Evolutionary conservation across 1,140 invertebrate species (phyloP), one percentile per base, ranked within the genome.

Genomic region (Papilio polyxenes): DNA sequence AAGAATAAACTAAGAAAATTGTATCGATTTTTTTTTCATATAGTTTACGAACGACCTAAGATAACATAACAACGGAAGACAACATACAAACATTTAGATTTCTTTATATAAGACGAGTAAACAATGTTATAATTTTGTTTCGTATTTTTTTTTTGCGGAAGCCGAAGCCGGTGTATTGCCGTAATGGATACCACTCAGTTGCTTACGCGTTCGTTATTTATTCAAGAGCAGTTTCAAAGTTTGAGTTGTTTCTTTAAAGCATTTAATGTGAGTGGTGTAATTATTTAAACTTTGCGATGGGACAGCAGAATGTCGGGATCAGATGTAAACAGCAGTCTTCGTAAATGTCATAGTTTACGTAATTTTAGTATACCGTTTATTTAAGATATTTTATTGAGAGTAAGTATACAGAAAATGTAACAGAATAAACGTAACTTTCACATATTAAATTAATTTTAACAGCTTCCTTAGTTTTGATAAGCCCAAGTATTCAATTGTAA

Each of bases 161-260:
- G 49, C 9, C n/a, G 48, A 20, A 2, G 77, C 31, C 3, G n/a
- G 56, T 7, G 49, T 13, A 51, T 2, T n/a, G n/a, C 10, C n/a
- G 78, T 80, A 80, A 80, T 80, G 59, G 78, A 80, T 80, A 65
- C 78, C 59, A 80, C 78, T 80, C 59, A 69, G 78, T 69, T 80
- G 59, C 59, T 80, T 80, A 80, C 56, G 56, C 37, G 78, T 65
- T 80, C 78, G 78, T 80, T 80, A 80, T 80, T 80, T 69, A 80
- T 80, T 80, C 78, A 80, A 80, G 56, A 69, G 31, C n/a, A 44
- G 37, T 37, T 62, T 79, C 53, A 79, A 79, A 79, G 49, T 77
- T 77, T 51, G 23, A 77, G 49, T 31, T 49, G 20, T 77, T 77
- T 77, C 44, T 77, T 51, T 51, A 77, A 77, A 77, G 48, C 49